Percentiles rank a stretch among this genome's conserved stretches.
phyloP scores from a whole-genome alignment of 64 coral and sea anemone species.

The Astreopora myriophthalma region DNA sequence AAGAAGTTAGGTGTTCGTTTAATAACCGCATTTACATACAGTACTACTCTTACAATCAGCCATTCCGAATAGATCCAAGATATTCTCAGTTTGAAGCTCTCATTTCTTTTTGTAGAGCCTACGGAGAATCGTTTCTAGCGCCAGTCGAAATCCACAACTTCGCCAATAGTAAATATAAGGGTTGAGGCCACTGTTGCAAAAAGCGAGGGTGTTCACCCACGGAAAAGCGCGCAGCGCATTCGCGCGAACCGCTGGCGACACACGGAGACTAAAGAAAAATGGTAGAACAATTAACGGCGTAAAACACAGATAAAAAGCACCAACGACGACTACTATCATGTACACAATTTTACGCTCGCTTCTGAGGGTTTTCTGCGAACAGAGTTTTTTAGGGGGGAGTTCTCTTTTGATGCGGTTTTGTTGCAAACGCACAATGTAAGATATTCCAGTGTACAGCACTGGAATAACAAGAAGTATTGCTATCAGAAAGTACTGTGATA shows the following conservation, averaged over 20 bases:
- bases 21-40: no score
- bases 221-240: constrained; percentile 67
- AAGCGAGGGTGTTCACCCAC: constrained; percentile 80
- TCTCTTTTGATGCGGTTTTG: constrained; percentile 20
- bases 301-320: constrained; percentile 82
- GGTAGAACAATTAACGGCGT: constrained; percentile 73
- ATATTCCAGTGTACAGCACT: constrained; percentile 53
- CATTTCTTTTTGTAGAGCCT: constrained; percentile 1
- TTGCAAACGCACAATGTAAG: constrained; percentile 58
- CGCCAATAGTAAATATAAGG: constrained; percentile 96
- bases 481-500: constrained; percentile 82
- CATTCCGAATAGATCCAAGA: no score
- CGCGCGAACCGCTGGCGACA: background rate
- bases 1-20: no score
- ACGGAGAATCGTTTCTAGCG: constrained; percentile 27
- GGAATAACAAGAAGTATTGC: constrained; percentile 42
- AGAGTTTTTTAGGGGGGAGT: background rate
- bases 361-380: constrained; percentile 38
- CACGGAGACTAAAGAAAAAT: constrained; percentile 36
- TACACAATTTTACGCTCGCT: constrained; percentile 73
- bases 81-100: background rate
- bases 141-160: constrained; percentile 71
- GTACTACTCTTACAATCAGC: no score
- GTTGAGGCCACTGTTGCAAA: constrained; percentile 74
- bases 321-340: constrained; percentile 77